Evolutionary conservation across 2,888 invertebrate genomes (phyloP).

Genomic region (Craniophora ligustri): DNA sequence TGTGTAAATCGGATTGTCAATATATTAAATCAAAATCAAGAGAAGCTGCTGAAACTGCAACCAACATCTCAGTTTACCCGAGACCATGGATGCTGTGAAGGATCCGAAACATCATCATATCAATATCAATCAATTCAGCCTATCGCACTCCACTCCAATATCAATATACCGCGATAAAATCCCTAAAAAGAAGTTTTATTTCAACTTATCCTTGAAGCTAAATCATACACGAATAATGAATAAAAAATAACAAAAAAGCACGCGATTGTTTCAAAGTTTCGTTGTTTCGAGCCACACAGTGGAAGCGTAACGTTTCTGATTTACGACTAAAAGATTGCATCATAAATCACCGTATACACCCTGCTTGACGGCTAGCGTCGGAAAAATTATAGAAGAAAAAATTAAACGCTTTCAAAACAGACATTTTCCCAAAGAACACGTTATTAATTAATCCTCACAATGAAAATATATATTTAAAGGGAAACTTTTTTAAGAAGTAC

Average conservation of each 20-base stretch:
- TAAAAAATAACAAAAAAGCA: conserved; percentile 49
- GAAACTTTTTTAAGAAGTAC: conserved; percentile 36
- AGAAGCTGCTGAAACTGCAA: no score
- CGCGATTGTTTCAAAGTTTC: conserved; percentile 69
- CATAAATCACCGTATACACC: conserved; percentile 77
- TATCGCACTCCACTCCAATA: background rate
- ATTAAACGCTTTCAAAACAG: conserved; percentile 63
- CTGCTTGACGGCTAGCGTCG: conserved; percentile 60
- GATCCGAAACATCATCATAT: no score
- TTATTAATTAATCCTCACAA: conserved; percentile 73
- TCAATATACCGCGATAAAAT: background rate
- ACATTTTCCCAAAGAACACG: conserved; percentile 64
- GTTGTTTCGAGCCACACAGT: conserved; percentile 55
- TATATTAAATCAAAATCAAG: no score
- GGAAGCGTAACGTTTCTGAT: conserved; percentile 74
- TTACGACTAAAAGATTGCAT: conserved; percentile 82
- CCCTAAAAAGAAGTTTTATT: background rate
- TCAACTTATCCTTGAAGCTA: conserved; percentile 19
- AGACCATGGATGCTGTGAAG: no score
- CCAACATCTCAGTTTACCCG: no score
- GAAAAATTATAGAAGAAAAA: conserved; percentile 71
- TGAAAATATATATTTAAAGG: conserved; percentile 65
- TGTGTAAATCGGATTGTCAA: no score
- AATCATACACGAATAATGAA: conserved; percentile 42
- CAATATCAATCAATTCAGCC: no score